A percentile compares a stretch with the other conserved stretches of the same genome.
phyloP scores from a whole-genome alignment of 1,140 invertebrate genomes.

The Sycophaga agraensis region DNA sequence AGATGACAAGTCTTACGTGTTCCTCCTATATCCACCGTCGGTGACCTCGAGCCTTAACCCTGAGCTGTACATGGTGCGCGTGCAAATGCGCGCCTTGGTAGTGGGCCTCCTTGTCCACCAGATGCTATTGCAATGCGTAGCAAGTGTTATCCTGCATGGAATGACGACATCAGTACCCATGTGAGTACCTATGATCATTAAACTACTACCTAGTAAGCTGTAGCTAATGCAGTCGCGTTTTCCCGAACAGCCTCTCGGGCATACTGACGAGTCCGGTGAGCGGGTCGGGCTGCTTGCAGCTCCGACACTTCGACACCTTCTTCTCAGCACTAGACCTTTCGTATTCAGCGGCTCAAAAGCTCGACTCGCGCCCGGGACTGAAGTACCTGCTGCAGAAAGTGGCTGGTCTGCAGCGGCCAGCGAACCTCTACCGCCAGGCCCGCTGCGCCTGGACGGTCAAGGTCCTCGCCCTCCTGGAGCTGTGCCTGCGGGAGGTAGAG shows the following conservation, averaged over 20 bases:
- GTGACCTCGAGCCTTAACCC: slow-evolving; percentile 72
- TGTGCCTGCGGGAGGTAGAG: slow-evolving; percentile 52
- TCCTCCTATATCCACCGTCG: slow-evolving; percentile 82
- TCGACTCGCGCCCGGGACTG: slow-evolving; percentile 84
- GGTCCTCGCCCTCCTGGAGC: slow-evolving; percentile 81
- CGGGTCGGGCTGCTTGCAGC: slow-evolving; percentile 56
- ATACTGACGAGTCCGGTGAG: slow-evolving; percentile 53
- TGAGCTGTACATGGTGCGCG: slow-evolving; percentile 77
- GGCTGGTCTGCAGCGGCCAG: slow-evolving; percentile 80
- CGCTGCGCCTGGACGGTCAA: slow-evolving; percentile 88
- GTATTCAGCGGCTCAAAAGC: slow-evolving; percentile 77
- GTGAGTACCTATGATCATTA: slow-evolving; percentile 38
- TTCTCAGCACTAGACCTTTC: slow-evolving; percentile 79
- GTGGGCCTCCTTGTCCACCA: slow-evolving; percentile 88
- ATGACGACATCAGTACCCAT: slow-evolving; percentile 59
- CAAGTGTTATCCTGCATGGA: slow-evolving; percentile 77
- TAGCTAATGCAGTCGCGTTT: no score
- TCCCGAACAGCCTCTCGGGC: slow-evolving; percentile 44
- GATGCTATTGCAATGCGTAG: slow-evolving; percentile 87
- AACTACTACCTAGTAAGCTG: no score
- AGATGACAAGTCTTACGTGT: slow-evolving; percentile 85
- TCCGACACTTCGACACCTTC: slow-evolving; percentile 55
- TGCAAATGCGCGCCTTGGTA: slow-evolving; percentile 83
- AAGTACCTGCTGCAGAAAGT: slow-evolving; percentile 95
- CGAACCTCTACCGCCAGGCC: slow-evolving; percentile 91